Evolutionary conservation across 2,113 vertebrate genomes (phyloP).

Genomic region (Caracal caracal): DNA sequence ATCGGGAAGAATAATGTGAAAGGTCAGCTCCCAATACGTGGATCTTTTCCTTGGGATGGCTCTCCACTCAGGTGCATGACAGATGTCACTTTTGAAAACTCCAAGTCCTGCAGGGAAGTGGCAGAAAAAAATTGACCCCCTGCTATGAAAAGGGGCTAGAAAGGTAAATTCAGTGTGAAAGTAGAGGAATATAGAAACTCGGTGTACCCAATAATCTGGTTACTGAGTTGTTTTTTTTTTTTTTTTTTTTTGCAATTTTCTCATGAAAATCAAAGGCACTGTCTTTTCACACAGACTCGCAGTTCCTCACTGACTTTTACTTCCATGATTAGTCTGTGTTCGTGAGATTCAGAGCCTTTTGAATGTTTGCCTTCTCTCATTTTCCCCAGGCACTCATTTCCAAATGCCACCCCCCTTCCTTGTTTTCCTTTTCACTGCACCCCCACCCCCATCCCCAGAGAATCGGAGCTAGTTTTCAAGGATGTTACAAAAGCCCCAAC

Average conservation of each 20-base stretch:
- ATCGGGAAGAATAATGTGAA: not conserved
- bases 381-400: not conserved
- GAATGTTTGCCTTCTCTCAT: not conserved
- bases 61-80: not conserved
- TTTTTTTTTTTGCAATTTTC: not conserved
- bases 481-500: not conserved
- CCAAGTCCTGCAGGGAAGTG: not conserved
- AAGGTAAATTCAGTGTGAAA: not conserved
- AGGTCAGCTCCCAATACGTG: not conserved
- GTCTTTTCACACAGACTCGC: not conserved
- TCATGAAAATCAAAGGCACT: not conserved
- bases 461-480: not conserved
- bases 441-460: not conserved
- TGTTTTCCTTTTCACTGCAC: not conserved
- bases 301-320: not conserved
- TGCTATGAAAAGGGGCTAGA: not conserved
- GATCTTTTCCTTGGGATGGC: not conserved
- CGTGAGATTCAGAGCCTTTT: not conserved
- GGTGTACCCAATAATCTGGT: not conserved
- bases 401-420: not conserved
- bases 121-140: not conserved
- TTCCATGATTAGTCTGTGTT: not conserved
- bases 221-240: not conserved
- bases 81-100: not conserved
- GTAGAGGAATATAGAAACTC: not conserved